Base-by-base conservation (phyloP, 2,113 vertebrate genomes). In the Pterophyllum scalare region DNA sequence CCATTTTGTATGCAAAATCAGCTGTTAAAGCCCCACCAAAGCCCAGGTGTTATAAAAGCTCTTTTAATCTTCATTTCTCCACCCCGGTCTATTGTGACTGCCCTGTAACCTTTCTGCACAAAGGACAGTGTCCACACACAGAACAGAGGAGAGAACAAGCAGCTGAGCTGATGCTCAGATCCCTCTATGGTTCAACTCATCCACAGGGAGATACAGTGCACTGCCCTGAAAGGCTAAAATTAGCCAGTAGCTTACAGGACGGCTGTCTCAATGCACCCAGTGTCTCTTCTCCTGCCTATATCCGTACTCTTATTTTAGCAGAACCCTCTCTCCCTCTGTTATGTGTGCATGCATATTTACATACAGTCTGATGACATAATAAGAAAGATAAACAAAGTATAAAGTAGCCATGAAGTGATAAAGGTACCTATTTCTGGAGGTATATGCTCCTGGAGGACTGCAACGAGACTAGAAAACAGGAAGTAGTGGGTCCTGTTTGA, bases 151-250 rank as follows among this genome's bases (percentile, higher is more conserved):
- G 78, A 92, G 87, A 94, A 90, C 83, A 85, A 91, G 88, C 84
- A 79, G 87, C 83, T 61, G 82, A 82, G 83, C 83, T 90, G 93
- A 90, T 87, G 90, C 87, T 91, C 90, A 89, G 87, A 90, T 93
- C 87, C 86, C 91, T 92, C 87, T 81, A 75, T 84, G 86, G 89
- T 87, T 92, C 92, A 85, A 67, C 81, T 84, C 87, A 80, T 94
- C 94, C 83, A 82, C 86, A 65, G 91, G 90, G 94, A 90, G 89
- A 89, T 81, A 87, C 88, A 87, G 90, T 60, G 88, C 92, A 76
- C 82, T 86, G 94, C 91, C 91, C 91, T 91, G 88, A 81, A 90
- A 88, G 87, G 85, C 95, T 96, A 96, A 96, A 95, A 95, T 95
- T 96, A 96, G 92, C 93, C 86, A 14, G 76, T 74, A 88, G 90